Evolutionary conservation across 2,888 invertebrate species (phyloP), one percentile per base, ranked within the genome.

Genomic region (Meandrusa payeni): DNA sequence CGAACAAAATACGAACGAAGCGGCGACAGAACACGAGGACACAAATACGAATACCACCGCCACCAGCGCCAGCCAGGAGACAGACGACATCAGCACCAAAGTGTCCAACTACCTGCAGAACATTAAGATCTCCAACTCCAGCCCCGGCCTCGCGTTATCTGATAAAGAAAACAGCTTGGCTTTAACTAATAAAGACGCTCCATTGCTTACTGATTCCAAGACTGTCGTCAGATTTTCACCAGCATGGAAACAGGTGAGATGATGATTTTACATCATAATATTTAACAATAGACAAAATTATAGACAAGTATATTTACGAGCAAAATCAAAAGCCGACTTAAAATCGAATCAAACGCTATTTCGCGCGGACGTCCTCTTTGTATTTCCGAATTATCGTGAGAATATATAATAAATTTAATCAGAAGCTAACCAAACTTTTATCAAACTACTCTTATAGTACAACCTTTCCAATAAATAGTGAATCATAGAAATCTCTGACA

Each of bases 181-280:
- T 9, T 2, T 34, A 1, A 51, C 64, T 13, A 41, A 50, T 5
- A 81, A 78, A 43, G 79, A 80, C 38, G 69, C 61, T 0, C 55
- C 54, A 1, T 55, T 82, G 10, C 51, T 87, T 1, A 52, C 60
- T 1, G 77, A 82, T 6, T 69, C 82, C 0, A 78, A 61, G 26
- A 82, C 83, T 10, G 76, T 83, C 1, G 61, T 64, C 2, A 71
- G 75, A 52, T 88, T 87, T 57, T 85, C 87, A 4, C 88, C 88
- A 1, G 59, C 76, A 38, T 83, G 79, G 76, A 82, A 81, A 63
- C 88, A 88, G 83, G 88, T 88, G 60, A 27, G 3, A 10, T 17
- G 27, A 19, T n/a, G n/a, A n/a, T n/a, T n/a, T n/a, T n/a, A n/a
- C n/a, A n/a, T n/a, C n/a, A n/a, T n/a, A n/a, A n/a, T n/a, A n/a